Conservation (phyloP, 2,113 vertebrate species). For the Phrynocephalus versicolor region DNA sequence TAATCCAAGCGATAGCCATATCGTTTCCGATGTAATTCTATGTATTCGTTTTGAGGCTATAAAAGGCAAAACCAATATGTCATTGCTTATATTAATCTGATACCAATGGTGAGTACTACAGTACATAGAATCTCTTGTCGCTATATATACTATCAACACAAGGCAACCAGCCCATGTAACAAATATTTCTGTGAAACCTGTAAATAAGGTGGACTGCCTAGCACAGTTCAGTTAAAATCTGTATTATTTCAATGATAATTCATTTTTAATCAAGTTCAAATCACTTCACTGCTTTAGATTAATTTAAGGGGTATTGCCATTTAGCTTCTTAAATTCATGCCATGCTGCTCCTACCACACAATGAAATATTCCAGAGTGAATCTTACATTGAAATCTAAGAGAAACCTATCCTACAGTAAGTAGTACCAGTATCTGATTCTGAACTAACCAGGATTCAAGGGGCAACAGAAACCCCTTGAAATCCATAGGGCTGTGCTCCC, state of each 20-base stretch:
- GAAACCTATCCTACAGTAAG: not conserved
- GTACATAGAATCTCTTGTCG: too few relatives aligned
- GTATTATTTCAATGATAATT: not conserved
- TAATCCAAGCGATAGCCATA: conserved; percentile 96
- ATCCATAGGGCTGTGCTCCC: not conserved
- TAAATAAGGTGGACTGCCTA: not conserved
- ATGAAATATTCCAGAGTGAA: not conserved
- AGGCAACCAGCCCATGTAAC: not conserved
- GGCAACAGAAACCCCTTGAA: not conserved
- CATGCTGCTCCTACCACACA: not conserved
- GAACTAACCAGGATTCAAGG: not conserved
- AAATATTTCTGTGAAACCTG: not conserved
- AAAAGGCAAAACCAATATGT: not conserved
- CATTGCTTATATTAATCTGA: not conserved
- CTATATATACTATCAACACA: too few relatives aligned
- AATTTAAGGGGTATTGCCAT: not conserved
- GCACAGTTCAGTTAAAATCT: not conserved
- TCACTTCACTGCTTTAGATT: not conserved
- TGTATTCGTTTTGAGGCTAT: conserved; percentile 97
- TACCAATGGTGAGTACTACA: too few relatives aligned
- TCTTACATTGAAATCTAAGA: not conserved
- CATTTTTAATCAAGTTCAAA: not conserved
- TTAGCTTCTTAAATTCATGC: not conserved
- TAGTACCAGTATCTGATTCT: not conserved
- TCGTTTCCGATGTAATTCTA: conserved; percentile 94